These are phyloP conservation scores for Ethmia dodecea DNA, from an alignment of 2,888 invertebrate genomes.

Conservation along the genomic window DNA sequence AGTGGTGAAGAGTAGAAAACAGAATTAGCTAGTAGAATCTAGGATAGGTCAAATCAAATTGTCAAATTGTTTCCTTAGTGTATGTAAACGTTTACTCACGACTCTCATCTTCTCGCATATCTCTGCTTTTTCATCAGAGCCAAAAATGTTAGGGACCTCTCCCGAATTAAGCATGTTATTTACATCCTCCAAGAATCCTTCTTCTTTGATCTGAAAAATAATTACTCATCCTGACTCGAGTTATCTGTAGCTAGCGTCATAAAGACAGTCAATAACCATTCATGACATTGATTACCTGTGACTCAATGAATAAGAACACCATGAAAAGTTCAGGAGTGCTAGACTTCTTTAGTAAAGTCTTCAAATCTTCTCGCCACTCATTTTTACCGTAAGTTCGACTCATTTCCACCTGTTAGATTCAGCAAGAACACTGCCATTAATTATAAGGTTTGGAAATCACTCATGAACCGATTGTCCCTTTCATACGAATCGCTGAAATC, in stretches of 20 bases:
- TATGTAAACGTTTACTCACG: constrained; percentile 40
- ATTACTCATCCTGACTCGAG: too few species aligned
- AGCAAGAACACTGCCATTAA: too few species aligned
- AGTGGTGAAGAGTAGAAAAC: too few species aligned
- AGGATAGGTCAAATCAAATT: too few species aligned
- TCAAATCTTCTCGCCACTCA: constrained; percentile 96
- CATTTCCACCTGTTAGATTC: constrained; percentile 86
- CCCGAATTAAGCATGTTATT: constrained; percentile 95
- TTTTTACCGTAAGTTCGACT: constrained; percentile 88
- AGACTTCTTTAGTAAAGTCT: constrained; percentile 86
- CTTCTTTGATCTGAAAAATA: constrained; percentile 87
- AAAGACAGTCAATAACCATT: not conserved
- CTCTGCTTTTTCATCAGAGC: constrained; percentile 91
- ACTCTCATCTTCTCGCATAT: constrained; percentile 94
- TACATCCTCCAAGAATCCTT: constrained; percentile 94
- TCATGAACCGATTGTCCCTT: too few species aligned
- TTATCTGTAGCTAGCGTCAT: too few species aligned
- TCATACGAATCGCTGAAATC: too few species aligned
- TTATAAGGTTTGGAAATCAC: too few species aligned
- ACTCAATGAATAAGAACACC: constrained; percentile 94
- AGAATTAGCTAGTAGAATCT: too few species aligned
- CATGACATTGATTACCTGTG: constrained; percentile 79
- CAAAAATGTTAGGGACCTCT: constrained; percentile 94
- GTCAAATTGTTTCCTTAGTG: too few species aligned
- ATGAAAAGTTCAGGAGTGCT: constrained; percentile 91